These are phyloP conservation scores for Platichthys flesus DNA, from an alignment of 2,113 vertebrate species.

Conservation along the genomic window DNA sequence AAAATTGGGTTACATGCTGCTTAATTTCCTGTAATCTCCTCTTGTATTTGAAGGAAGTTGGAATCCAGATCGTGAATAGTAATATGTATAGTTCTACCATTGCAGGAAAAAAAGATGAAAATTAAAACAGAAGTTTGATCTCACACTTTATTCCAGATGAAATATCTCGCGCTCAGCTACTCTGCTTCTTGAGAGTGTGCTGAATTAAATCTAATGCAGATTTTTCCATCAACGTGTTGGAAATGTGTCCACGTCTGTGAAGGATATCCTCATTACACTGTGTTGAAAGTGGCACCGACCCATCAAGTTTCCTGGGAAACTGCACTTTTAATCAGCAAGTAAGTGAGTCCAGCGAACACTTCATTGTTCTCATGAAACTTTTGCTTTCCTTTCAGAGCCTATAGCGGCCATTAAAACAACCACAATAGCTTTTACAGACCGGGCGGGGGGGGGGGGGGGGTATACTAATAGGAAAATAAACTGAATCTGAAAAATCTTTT, in stretches of 20 bases:
- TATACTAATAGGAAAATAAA: too few relatives aligned
- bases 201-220: background rate
- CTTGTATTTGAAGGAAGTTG: too few relatives aligned
- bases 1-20: too few relatives aligned
- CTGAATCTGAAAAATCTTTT: background rate
- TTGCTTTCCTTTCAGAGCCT: background rate
- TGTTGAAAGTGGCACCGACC: conserved; percentile 31
- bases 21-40: too few relatives aligned
- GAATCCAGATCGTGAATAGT: too few relatives aligned
- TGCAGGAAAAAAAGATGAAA: too few relatives aligned
- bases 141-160: background rate
- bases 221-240: conserved; percentile 19
- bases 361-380: conserved; percentile 32
- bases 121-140: background rate
- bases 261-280: conserved; percentile 48
- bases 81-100: too few relatives aligned
- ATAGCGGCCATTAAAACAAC: background rate
- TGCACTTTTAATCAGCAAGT: conserved; percentile 43
- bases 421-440: background rate
- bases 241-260: conserved; percentile 34
- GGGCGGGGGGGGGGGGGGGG: too few relatives aligned
- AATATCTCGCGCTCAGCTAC: background rate
- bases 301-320: conserved; percentile 41
- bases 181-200: conserved; percentile 1
- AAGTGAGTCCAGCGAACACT: conserved; percentile 8